Evolutionary conservation across 2,113 vertebrate genomes (phyloP).

Genomic region (Cisticola juncidis): DNA sequence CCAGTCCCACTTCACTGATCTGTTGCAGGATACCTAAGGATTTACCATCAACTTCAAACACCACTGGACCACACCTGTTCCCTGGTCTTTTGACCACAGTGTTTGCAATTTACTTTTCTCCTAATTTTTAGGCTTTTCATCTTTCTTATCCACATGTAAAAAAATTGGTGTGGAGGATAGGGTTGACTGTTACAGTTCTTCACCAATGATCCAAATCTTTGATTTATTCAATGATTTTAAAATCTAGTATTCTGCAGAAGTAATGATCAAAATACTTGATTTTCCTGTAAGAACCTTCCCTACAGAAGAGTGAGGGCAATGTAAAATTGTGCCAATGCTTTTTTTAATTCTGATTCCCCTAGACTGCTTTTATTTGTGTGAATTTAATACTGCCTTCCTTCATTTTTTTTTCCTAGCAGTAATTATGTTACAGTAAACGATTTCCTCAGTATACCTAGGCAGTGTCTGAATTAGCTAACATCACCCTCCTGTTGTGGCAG

Average conservation of each 20-base stretch:
- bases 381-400: background rate
- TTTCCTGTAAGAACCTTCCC: background rate
- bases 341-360: background rate
- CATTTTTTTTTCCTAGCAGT: background rate
- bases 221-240: background rate
- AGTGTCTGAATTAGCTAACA: background rate
- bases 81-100: background rate
- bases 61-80: background rate
- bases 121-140: background rate
- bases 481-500: background rate
- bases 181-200: background rate
- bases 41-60: background rate
- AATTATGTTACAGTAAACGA: background rate
- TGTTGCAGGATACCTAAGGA: background rate
- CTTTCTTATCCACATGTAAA: background rate
- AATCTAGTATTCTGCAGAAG: background rate
- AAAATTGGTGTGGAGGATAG: background rate
- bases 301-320: background rate
- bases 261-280: background rate
- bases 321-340: background rate
- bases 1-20: background rate
- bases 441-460: background rate
- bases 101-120: background rate
- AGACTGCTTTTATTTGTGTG: background rate
- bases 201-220: background rate